These are phyloP conservation scores for Arge pagana DNA, from an alignment of 2,888 invertebrate species.

Conservation along the genomic window DNA sequence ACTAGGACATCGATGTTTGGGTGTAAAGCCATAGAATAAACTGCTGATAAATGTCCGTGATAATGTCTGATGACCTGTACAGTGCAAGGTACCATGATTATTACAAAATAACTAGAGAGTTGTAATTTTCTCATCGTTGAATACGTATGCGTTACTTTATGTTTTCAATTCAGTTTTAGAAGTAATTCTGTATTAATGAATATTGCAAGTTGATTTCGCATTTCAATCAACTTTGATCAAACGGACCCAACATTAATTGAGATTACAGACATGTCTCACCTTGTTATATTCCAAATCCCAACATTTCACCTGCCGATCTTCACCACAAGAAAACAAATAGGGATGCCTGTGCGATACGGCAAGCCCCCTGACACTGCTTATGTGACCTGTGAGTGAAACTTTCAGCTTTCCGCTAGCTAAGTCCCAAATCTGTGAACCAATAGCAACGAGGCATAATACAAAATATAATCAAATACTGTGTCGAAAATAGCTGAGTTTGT, in stretches of 20 bases:
- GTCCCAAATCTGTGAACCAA: constrained; percentile 88
- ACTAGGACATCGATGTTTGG: constrained; percentile 94
- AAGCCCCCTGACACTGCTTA: constrained; percentile 95
- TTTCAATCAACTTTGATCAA: too few relatives aligned
- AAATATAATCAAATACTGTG: constrained; percentile 9
- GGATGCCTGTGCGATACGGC: constrained; percentile 95
- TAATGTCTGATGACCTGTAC: constrained; percentile 90
- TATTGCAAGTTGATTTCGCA: background rate
- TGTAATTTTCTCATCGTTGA: background rate
- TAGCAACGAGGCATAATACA: constrained; percentile 1
- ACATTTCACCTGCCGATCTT: constrained; percentile 98
- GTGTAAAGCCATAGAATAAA: constrained; percentile 91
- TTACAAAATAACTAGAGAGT: background rate
- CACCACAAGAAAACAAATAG: constrained; percentile 97
- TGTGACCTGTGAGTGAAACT: constrained; percentile 97
- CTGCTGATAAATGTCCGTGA: constrained; percentile 97
- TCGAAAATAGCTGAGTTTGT: too few relatives aligned
- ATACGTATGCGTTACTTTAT: background rate
- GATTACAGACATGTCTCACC: too few relatives aligned
- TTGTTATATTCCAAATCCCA: constrained; percentile 99
- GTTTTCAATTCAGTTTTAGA: background rate
- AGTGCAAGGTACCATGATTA: background rate
- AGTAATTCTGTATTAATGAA: background rate
- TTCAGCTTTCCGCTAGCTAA: constrained; percentile 93
- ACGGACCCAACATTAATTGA: background rate